phyloP scores from a whole-genome alignment of 2,888 invertebrate genomes.

The Eurytoma adleriae region DNA sequence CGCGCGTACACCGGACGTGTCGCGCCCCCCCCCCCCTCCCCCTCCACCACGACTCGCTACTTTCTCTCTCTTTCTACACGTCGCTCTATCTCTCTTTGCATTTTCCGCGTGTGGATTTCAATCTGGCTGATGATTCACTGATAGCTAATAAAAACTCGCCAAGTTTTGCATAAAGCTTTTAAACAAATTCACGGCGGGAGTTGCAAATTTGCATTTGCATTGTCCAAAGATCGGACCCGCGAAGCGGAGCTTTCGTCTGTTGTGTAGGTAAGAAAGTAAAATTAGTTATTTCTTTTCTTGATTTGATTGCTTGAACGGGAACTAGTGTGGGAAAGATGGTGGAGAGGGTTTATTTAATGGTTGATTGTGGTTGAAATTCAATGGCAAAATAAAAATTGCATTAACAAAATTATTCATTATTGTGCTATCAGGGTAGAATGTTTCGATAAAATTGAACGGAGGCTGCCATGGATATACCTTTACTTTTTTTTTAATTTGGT shows the following conservation, averaged over 20 bases:
- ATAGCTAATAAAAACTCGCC: conserved; percentile 53
- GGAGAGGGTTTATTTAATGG: no score
- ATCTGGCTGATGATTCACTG: conserved; percentile 55
- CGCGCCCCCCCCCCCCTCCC: not conserved
- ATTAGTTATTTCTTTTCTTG: not conserved
- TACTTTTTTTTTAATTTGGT: no score
- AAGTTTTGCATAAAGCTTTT: conserved; percentile 44
- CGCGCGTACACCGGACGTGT: no score
- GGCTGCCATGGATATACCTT: not conserved
- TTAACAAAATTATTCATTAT: conserved; percentile 41
- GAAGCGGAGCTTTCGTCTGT: not conserved
- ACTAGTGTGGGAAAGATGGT: no score
- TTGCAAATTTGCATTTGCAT: conserved; percentile 51
- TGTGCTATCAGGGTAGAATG: conserved; percentile 40
- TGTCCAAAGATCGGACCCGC: not conserved
- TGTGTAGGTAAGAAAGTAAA: not conserved
- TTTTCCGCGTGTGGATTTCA: conserved; percentile 31
- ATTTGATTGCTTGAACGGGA: no score
- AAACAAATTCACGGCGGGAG: conserved; percentile 35
- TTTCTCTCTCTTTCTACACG: not conserved
- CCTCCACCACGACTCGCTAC: not conserved
- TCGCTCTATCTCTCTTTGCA: no score
- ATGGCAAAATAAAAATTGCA: conserved; percentile 9
- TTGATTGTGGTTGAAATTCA: not conserved
- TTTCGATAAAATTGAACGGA: conserved; percentile 12